Percentiles rank a stretch among this genome's conserved stretches.
Conservation (phyloP, 2,888 invertebrate genomes). For the Aphrophora alni region DNA sequence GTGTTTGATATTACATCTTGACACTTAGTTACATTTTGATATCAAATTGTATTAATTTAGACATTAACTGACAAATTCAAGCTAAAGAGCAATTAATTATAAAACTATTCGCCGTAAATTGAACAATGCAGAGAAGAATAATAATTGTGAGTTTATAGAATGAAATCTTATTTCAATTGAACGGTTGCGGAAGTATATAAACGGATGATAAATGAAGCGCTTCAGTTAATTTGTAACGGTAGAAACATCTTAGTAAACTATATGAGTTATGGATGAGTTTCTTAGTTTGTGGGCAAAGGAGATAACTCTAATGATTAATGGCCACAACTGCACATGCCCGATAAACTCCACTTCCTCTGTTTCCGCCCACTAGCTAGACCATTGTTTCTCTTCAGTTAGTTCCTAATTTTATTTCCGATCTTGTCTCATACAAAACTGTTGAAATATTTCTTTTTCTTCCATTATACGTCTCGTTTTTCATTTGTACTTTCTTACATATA, state of each 20-base stretch:
- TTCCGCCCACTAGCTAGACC: background rate
- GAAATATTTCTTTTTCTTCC: too few relatives aligned
- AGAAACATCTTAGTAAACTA: background rate
- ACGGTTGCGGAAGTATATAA: background rate
- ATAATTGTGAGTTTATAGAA: background rate
- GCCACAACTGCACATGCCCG: background rate
- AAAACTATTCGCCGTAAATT: too few relatives aligned
- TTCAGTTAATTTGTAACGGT: background rate
- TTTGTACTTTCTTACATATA: too few relatives aligned
- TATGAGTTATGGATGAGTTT: background rate
- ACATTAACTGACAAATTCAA: too few relatives aligned
- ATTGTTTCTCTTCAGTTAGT: background rate
- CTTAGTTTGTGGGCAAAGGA: background rate
- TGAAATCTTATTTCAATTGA: background rate
- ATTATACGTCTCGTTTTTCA: too few relatives aligned
- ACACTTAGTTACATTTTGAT: too few relatives aligned
- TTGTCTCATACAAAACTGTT: too few relatives aligned
- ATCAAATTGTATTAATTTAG: too few relatives aligned
- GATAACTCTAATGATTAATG: background rate
- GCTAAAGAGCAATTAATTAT: too few relatives aligned
- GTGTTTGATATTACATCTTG: too few relatives aligned
- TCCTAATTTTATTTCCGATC: background rate
- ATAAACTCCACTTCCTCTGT: constrained; percentile 4
- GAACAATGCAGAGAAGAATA: background rate
- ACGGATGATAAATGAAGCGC: background rate